Evolutionary conservation across 2,113 vertebrate species (phyloP), one percentile per base, ranked within the genome.

Genomic region (Lampris incognitus): DNA sequence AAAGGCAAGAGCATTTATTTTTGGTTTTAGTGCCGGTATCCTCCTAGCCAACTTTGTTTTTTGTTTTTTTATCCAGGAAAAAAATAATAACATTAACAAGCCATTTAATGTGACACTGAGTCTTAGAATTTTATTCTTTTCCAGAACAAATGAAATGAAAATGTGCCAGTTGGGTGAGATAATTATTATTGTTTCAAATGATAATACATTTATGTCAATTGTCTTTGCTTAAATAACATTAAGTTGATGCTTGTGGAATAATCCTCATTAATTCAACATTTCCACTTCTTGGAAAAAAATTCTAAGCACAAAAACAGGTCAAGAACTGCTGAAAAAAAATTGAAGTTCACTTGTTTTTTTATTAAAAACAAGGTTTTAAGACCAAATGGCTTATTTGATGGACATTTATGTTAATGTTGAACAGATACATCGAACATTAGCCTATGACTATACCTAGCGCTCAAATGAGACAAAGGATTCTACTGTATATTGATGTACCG

Each of bases 381-480:
- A 6, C 50, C 13, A 52, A 52, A 52, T 52, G 50, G 13, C 50
- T 52, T 52, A 11, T 9, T 52, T 10, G 13, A 8, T 8, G 9
- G 50, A 8, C 7, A 11, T 24, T 24, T 24, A 24, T 24, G 24
- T 24, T 24, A 24, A 24, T 24, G 24, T 24, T 24, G 24, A 24
- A 24, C 6, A 64, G 74, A 77, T 54, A 42, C 65, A 60, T n/a
- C 57, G 41, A 41, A 54, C 72, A 69, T 66, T 5, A 4, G 66
- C 68, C 69, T 54, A 56, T 71, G 84, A 84, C 85, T 85, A 79
- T 82, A 90, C 85, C 82, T 87, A 90, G 89, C 85, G 75, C 78
- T 72, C 79, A 49, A 77, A 74, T 76, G 73, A 70, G 79, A 81
- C 57, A 85, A 66, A 4, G 38, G 57, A 61, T 78, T 68, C 72